A percentile compares a stretch with the other conserved stretches of the same genome.
Evolutionary conservation across 2,113 vertebrate species (phyloP).

Genomic region (Platycercus adscitus): DNA sequence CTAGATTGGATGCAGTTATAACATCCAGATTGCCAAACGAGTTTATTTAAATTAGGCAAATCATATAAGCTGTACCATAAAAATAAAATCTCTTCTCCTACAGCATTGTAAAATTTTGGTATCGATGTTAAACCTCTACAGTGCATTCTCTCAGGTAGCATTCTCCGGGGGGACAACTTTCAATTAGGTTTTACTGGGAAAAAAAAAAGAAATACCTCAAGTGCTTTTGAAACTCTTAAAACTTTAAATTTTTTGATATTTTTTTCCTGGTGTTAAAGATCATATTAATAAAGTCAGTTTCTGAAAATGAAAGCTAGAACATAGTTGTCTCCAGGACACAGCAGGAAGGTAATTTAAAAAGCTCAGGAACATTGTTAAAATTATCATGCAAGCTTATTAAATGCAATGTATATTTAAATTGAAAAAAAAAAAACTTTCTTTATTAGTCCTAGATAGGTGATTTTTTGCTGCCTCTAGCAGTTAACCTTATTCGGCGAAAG

Average conservation of each 20-base stretch:
- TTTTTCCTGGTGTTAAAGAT: conserved; percentile 9
- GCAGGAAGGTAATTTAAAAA: conserved; percentile 79
- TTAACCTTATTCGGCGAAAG: conserved; percentile 83
- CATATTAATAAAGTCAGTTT: conserved; percentile 55
- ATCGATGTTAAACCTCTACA: neutral
- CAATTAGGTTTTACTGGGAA: neutral
- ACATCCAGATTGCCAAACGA: neutral
- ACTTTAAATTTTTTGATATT: neutral
- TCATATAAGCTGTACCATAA: neutral
- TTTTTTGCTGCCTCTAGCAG: conserved; percentile 84
- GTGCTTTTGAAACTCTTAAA: conserved; percentile 13
- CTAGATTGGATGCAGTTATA: neutral
- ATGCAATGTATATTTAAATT: conserved; percentile 90
- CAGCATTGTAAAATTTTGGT: neutral
- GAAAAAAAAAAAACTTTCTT: conserved; percentile 77
- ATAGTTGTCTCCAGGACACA: conserved; percentile 73
- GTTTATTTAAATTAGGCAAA: neutral
- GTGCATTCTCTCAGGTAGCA: neutral
- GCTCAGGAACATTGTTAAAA: conserved; percentile 79
- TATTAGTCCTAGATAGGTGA: conserved; percentile 83
- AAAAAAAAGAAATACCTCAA: conserved; percentile 16
- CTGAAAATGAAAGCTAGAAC: conserved; percentile 64
- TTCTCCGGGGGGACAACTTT: neutral
- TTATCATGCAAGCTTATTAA: conserved; percentile 85
- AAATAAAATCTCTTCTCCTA: neutral